Conservation (phyloP, 1,140 invertebrate species). For the Drosophila albomicans region DNA sequence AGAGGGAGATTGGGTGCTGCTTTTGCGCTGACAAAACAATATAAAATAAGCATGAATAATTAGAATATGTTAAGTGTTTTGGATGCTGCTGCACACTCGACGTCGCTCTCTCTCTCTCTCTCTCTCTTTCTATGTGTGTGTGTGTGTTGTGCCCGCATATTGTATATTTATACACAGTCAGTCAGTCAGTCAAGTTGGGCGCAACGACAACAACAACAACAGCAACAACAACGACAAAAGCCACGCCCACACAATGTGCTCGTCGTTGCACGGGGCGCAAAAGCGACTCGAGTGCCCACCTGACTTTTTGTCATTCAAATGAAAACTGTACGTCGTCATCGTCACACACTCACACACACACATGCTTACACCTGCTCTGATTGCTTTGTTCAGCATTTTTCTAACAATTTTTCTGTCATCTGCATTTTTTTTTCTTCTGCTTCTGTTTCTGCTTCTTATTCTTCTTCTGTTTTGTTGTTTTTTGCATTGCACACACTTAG, state of each 20-base stretch:
- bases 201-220: slow-evolving; percentile 46
- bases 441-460: background rate
- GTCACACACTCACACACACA: slow-evolving; percentile 16
- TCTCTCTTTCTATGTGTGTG: slow-evolving; percentile 19
- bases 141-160: slow-evolving; percentile 63
- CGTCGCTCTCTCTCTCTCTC: slow-evolving; percentile 15
- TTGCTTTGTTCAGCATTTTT: slow-evolving; percentile 82
- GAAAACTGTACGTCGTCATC: slow-evolving; percentile 80
- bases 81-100: slow-evolving; percentile 48
- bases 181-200: slow-evolving; percentile 73
- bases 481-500: slow-evolving; percentile 75
- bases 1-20: slow-evolving; percentile 22
- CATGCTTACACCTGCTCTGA: slow-evolving; percentile 60
- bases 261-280: slow-evolving; percentile 26
- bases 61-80: slow-evolving; percentile 85
- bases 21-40: slow-evolving; percentile 66
- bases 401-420: slow-evolving; percentile 72
- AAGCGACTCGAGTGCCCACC: slow-evolving; percentile 74
- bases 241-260: slow-evolving; percentile 49
- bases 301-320: slow-evolving; percentile 84
- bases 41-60: slow-evolving; percentile 85
- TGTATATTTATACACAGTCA: slow-evolving; percentile 79
- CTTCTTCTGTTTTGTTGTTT: background rate
- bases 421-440: slow-evolving; percentile 59
- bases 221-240: slow-evolving; percentile 52